These are phyloP conservation scores for Chaetops frenatus DNA, from an alignment of 2,113 vertebrate genomes.

Conservation along the genomic window DNA sequence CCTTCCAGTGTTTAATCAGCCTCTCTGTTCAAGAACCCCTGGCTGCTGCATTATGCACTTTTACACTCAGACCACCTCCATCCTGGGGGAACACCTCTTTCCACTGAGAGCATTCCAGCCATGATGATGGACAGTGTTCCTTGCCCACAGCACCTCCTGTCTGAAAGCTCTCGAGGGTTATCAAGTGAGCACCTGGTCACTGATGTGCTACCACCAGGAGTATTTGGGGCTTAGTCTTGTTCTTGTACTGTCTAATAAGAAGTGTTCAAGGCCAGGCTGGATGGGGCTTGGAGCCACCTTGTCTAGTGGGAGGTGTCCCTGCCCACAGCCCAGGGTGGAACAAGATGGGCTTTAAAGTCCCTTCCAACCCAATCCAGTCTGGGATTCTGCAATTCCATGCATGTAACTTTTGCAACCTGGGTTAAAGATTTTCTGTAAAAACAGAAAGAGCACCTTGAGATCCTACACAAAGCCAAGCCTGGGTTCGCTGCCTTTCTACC, in stretches of 20 bases:
- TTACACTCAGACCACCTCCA: not conserved
- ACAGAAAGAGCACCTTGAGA: not conserved
- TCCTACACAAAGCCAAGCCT: not conserved
- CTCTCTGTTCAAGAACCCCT: not conserved
- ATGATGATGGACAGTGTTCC: rapidly evolving
- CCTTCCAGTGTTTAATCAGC: not conserved
- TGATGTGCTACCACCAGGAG: not conserved
- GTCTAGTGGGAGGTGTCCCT: not conserved
- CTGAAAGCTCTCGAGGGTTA: not conserved
- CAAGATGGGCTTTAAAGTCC: not conserved
- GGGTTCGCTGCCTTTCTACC: too few species aligned
- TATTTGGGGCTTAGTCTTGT: not conserved
- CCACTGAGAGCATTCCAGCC: not conserved
- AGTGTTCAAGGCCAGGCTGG: not conserved
- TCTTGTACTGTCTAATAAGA: not conserved
- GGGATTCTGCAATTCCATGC: not conserved
- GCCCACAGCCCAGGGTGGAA: not conserved
- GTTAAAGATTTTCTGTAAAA: not conserved
- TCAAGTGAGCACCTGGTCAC: not conserved
- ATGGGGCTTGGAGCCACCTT: not conserved
- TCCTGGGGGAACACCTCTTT: not conserved
- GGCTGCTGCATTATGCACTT: not conserved
- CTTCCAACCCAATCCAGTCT: not conserved
- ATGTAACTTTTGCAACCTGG: not conserved
- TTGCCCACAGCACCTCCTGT: not conserved